Evolutionary conservation across 2,888 invertebrate species (phyloP).

Genomic region (Caenorhabditis japonica): DNA sequence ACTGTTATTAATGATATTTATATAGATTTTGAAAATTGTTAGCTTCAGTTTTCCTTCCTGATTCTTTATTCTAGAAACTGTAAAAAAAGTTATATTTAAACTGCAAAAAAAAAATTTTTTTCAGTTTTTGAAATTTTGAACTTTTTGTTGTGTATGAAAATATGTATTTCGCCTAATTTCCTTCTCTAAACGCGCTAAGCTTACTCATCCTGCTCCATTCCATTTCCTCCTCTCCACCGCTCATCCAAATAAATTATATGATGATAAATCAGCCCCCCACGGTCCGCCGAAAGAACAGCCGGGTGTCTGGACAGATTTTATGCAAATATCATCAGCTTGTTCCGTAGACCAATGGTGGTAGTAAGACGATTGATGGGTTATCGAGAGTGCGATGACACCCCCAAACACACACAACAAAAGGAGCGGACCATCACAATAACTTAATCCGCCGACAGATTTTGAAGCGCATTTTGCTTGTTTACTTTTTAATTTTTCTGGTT

Average conservation of each 20-base stretch:
- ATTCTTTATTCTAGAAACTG: too few species aligned
- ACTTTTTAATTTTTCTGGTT: too few species aligned
- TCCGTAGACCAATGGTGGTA: constrained; percentile 5
- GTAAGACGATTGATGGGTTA: constrained; percentile 52
- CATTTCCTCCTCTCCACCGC: not conserved
- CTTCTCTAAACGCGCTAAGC: too few species aligned
- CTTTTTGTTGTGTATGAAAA: too few species aligned
- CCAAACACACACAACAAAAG: constrained; percentile 36
- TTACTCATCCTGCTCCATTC: constrained; percentile 4
- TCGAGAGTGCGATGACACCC: constrained; percentile 40
- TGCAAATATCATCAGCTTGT: constrained; percentile 54
- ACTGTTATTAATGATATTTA: too few species aligned
- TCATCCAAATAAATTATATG: constrained; percentile 48
- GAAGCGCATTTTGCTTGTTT: too few species aligned
- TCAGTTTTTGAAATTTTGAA: too few species aligned
- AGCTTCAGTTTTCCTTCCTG: too few species aligned
- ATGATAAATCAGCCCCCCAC: constrained; percentile 45
- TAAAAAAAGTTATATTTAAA: too few species aligned
- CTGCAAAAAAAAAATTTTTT: too few species aligned
- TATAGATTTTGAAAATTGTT: too few species aligned
- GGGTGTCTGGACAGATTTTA: constrained; percentile 54
- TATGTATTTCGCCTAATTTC: constrained; percentile 15
- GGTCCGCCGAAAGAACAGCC: constrained; percentile 36
- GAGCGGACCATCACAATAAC: constrained; percentile 31
- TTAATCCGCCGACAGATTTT: constrained; percentile 53